Percentiles rank a stretch among this genome's conserved stretches.
Evolutionary conservation across 2,113 vertebrate species (phyloP).

Genomic region (Cynocephalus volans): DNA sequence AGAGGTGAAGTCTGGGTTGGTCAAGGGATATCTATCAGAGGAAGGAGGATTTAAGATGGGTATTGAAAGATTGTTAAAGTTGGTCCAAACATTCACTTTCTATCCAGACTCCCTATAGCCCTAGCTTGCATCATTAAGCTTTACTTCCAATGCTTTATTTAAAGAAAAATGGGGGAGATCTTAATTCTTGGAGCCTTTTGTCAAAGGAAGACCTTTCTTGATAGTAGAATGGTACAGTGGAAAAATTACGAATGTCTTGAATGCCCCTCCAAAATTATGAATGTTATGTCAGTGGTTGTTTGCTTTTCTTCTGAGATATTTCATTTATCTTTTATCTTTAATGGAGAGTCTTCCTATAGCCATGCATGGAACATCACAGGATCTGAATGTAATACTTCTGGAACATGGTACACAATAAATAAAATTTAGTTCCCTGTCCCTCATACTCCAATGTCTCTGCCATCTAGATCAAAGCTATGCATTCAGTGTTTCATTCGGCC

Average conservation of each 20-base stretch:
- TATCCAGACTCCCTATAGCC: neutral
- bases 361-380: neutral
- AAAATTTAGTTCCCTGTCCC: neutral
- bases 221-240: neutral
- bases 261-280: neutral
- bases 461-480: neutral
- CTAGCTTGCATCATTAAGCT: neutral
- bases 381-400: neutral
- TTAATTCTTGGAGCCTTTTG: neutral
- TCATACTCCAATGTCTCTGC: neutral
- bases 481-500: neutral
- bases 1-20: neutral
- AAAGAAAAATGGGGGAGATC: too few relatives aligned
- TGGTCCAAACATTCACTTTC: neutral
- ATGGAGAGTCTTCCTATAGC: neutral
- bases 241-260: neutral
- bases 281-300: neutral
- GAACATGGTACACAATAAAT: neutral
- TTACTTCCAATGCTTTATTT: accelerated
- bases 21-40: neutral
- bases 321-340: neutral
- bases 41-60: neutral
- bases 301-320: neutral
- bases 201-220: neutral
- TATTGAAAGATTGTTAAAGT: neutral